These are phyloP conservation scores for Fukomys damarensis DNA, from an alignment of 2,113 vertebrate genomes.

Conservation along the genomic window DNA sequence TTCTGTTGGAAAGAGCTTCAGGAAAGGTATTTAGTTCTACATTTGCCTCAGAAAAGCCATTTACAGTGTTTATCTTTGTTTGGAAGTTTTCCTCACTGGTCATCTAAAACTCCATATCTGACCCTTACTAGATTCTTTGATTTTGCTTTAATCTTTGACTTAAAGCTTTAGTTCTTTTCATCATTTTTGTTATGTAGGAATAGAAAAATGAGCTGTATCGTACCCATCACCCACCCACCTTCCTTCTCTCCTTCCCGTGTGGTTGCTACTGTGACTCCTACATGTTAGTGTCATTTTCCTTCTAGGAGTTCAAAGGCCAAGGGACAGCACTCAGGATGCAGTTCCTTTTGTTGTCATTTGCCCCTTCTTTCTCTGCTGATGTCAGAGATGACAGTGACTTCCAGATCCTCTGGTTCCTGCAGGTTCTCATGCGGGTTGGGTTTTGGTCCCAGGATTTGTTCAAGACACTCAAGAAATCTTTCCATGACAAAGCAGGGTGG, in stretches of 20 bases:
- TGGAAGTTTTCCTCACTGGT: background rate
- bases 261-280: background rate
- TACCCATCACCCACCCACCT: background rate
- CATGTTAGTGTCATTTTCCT: background rate
- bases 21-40: background rate
- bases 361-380: background rate
- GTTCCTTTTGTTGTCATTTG: background rate
- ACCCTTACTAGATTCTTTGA: background rate
- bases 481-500: background rate
- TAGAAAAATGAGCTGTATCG: background rate
- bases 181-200: background rate
- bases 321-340: background rate
- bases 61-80: background rate
- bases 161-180: background rate
- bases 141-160: constrained; percentile 25
- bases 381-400: background rate
- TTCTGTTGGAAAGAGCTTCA: background rate
- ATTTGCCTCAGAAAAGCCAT: background rate
- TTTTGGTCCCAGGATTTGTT: background rate
- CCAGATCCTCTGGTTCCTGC: background rate
- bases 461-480: background rate
- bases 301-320: background rate
- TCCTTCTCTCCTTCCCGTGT: background rate
- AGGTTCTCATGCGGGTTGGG: background rate
- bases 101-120: background rate